These are phyloP conservation scores for Drosophila vallismaia DNA, from an alignment of 2,888 invertebrate genomes.

Conservation along the genomic window DNA sequence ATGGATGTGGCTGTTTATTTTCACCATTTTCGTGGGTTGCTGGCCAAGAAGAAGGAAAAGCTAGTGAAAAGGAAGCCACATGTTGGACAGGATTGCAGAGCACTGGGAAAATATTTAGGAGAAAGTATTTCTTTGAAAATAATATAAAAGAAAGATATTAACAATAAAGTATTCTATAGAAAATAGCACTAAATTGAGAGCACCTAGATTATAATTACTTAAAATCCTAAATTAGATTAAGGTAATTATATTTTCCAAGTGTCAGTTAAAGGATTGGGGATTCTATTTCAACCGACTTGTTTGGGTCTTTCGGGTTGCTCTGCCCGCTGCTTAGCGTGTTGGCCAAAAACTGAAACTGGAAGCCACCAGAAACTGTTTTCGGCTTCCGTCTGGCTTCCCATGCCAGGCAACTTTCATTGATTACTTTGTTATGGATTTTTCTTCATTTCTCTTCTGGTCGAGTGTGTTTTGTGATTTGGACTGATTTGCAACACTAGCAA, in stretches of 20 bases:
- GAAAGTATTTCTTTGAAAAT: background rate
- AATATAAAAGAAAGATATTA: too few species aligned
- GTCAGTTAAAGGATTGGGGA: constrained; percentile 12
- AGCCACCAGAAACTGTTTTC: constrained; percentile 70
- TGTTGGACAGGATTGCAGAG: constrained; percentile 38
- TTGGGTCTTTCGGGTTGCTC: constrained; percentile 25
- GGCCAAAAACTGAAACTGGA: constrained; percentile 69
- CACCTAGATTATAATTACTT: too few species aligned
- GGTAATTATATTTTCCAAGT: constrained; percentile 1
- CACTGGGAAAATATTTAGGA: too few species aligned
- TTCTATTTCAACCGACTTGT: constrained; percentile 25
- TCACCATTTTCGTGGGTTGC: constrained; percentile 35
- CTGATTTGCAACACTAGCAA: constrained; percentile 40
- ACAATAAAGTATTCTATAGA: too few species aligned
- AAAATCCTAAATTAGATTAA: background rate
- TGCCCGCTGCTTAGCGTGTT: constrained; percentile 58
- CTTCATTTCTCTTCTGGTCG: constrained; percentile 56
- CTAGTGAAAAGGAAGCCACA: constrained; percentile 49
- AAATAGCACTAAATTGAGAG: too few species aligned
- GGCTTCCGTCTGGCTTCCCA: constrained; percentile 38
- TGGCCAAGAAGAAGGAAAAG: constrained; percentile 16
- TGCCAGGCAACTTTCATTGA: constrained; percentile 62
- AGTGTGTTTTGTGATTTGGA: constrained; percentile 7
- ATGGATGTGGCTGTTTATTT: constrained; percentile 36
- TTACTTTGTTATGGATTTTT: constrained; percentile 79